A percentile compares a stretch with the other conserved stretches of the same genome.
Conservation (phyloP, 2,888 invertebrate genomes). For the Nomada goodeniana region DNA sequence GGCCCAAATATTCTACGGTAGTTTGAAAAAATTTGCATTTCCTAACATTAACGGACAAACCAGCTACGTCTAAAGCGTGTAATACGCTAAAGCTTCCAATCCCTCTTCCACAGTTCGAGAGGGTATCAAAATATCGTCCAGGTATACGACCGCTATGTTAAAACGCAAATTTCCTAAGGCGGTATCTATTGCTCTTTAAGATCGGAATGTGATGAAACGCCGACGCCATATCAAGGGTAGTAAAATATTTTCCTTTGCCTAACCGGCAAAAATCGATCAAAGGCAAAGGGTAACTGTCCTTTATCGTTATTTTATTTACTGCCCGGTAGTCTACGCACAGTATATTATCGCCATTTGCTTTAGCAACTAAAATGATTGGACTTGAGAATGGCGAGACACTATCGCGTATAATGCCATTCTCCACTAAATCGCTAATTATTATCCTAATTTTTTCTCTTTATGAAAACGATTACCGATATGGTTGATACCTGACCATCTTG, state of each 20-base stretch:
- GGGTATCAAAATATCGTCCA: not conserved
- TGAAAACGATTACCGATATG: not conserved
- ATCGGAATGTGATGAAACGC: not conserved
- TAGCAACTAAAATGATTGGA: not conserved
- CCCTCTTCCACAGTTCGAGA: too few relatives aligned
- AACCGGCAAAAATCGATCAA: not conserved
- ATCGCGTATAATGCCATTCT: too few relatives aligned
- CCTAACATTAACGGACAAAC: not conserved
- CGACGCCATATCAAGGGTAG: not conserved
- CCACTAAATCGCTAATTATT: not conserved
- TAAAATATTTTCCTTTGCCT: not conserved
- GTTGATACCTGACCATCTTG: conserved; percentile 8
- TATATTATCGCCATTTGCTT: not conserved
- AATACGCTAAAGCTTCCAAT: not conserved
- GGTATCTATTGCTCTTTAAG: not conserved
- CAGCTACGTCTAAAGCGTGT: not conserved
- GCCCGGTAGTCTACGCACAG: too few relatives aligned
- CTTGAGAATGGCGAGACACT: not conserved
- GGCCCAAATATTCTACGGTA: conserved; percentile 73
- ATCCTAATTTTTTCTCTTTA: not conserved
- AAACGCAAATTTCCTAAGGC: not conserved
- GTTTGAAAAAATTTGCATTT: not conserved
- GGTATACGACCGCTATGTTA: not conserved
- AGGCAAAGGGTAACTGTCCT: not conserved
- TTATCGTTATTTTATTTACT: too few relatives aligned